Evolutionary conservation across 1,140 invertebrate species (phyloP).

Genomic region (Arion vulgaris): DNA sequence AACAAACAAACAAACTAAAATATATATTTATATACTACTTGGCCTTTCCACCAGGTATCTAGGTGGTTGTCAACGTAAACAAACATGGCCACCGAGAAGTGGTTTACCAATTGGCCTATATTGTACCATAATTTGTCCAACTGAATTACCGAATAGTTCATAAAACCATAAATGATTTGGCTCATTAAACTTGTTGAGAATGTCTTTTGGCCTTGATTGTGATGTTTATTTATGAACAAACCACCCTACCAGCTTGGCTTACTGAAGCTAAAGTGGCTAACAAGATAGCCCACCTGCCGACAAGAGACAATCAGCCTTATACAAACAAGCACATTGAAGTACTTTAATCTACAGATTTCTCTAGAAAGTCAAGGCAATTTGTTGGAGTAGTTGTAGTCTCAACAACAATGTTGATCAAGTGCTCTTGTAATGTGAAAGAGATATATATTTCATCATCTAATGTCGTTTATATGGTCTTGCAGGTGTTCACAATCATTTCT

Average conservation of each 20-base stretch:
- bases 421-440: too few relatives aligned
- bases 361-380: background rate
- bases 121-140: background rate
- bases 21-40: too few relatives aligned
- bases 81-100: too few relatives aligned
- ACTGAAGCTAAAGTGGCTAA: background rate
- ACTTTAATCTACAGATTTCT: background rate
- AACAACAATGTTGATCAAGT: background rate
- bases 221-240: background rate
- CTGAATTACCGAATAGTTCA: background rate
- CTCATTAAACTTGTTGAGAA: background rate
- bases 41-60: too few relatives aligned
- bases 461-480: background rate
- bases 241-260: background rate
- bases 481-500: background rate
- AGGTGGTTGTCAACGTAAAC: too few relatives aligned
- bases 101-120: background rate
- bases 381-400: background rate
- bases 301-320: background rate
- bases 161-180: background rate
- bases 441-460: background rate
- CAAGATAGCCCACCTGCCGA: background rate
- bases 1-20: too few relatives aligned
- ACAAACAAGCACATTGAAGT: background rate
- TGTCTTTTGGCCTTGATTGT: background rate